Evolutionary conservation across 2,113 vertebrate species (phyloP), one percentile per base, ranked within the genome.

Genomic region (Percina caprodes): DNA sequence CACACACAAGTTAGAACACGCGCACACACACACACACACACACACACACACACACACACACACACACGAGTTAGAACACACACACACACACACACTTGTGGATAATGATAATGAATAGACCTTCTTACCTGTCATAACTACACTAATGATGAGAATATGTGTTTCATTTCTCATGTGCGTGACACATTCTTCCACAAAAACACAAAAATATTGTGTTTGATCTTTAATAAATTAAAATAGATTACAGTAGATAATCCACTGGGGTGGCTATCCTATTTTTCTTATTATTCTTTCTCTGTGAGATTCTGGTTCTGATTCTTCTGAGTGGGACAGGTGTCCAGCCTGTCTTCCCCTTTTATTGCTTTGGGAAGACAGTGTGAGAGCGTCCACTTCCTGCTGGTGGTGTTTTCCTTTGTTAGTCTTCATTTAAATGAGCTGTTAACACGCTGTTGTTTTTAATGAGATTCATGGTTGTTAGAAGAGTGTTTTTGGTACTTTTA

Each of bases 381-480:
- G 35, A 54, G 69, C 60, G 21, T 55, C 48, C 5, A 12, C 69
- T 86, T 79, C 63, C 78, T 74, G 63, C 56, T 45, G 3, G 45
- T 39, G 3, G 45, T 77, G 55, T 68, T 86, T 72, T 62, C 21
- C 26, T 56, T 12, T 77, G 24, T 82, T 83, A 62, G 54, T 77
- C 71, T 35, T 74, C 2, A 74, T 86, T 65, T 60, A 78, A 83
- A 74, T 68, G 7, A 18, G 1, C 18, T 77, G 78, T 81, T 67
- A 75, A 45, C 62, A 74, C 55, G 13, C 71, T 46, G 46, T 59
- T 83, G 54, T 81, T 61, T 54, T 75, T n/a, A 45, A 9, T 58
- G 9, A 63, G 63, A 46, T 77, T 78, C 60, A 60, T n/a, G 18
- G n/a, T 59, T 46, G 16, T 49, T 26, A 71, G 39, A 74, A 15